phyloP scores from a whole-genome alignment of 2,888 invertebrate genomes.

The Euplagia quadripunctaria region DNA sequence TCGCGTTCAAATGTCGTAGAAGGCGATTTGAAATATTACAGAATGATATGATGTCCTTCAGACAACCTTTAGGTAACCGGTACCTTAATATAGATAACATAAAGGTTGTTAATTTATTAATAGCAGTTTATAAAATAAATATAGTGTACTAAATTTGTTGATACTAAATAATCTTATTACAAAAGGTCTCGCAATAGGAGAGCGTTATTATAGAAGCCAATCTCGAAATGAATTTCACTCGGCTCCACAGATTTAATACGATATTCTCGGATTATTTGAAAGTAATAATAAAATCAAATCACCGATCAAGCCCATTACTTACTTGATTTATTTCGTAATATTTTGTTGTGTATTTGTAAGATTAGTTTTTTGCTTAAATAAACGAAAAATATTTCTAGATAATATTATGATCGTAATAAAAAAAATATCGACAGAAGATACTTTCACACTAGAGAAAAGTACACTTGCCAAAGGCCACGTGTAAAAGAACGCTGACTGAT shows the following conservation, averaged over 20 bases:
- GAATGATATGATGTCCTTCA: no score
- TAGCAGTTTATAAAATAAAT: not conserved
- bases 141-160: not conserved
- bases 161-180: conserved; percentile 4
- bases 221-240: conserved; percentile 12
- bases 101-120: not conserved
- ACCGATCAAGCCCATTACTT: conserved; percentile 10
- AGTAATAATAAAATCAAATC: conserved; percentile 18
- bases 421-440: no score
- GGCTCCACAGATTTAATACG: conserved; percentile 12
- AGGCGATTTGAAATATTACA: no score
- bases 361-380: not conserved
- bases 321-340: conserved; percentile 8
- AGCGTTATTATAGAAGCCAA: conserved; percentile 7
- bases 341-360: not conserved
- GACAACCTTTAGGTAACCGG: not conserved
- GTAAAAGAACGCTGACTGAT: no score
- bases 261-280: conserved; percentile 15
- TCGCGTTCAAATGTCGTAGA: no score
- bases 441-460: no score
- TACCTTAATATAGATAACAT: not conserved
- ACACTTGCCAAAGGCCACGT: no score
- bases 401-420: not conserved
- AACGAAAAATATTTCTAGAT: not conserved
- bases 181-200: conserved; percentile 35